These are phyloP conservation scores for Syngnathoides biaculeatus DNA, from an alignment of 2,113 vertebrate genomes.

Conservation along the genomic window DNA sequence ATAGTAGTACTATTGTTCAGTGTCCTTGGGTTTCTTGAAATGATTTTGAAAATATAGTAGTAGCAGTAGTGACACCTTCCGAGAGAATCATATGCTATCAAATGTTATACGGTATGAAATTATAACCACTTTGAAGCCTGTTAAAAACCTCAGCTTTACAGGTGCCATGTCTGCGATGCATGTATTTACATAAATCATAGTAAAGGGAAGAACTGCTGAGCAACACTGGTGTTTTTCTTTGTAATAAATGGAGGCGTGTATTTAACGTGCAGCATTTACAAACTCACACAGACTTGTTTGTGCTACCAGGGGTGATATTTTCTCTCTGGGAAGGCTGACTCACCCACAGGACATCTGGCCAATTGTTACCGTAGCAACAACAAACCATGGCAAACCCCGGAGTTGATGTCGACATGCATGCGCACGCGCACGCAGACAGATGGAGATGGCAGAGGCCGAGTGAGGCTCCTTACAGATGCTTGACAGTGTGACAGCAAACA, in stretches of 20 bases:
- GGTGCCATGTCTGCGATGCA: not conserved
- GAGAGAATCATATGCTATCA: not conserved
- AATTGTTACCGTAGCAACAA: slow-evolving; percentile 62
- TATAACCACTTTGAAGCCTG: not conserved
- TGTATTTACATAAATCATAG: not conserved
- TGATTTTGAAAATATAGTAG: too few species aligned
- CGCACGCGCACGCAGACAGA: slow-evolving; percentile 39
- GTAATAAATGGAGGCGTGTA: not conserved
- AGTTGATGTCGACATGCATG: slow-evolving; percentile 12
- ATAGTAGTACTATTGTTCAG: too few species aligned
- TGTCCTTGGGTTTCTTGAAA: too few species aligned
- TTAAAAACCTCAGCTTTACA: not conserved
- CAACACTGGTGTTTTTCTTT: too few species aligned
- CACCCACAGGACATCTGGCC: slow-evolving; percentile 44
- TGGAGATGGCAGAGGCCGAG: slow-evolving; percentile 35
- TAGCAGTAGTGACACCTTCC: not conserved
- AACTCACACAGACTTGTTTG: slow-evolving; percentile 4
- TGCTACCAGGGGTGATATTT: slow-evolving; percentile 49
- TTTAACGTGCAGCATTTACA: slow-evolving; percentile 10
- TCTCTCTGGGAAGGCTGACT: slow-evolving; percentile 53
- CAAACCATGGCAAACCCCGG: slow-evolving; percentile 32
- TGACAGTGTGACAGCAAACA: not conserved
- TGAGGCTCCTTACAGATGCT: slow-evolving; percentile 22
- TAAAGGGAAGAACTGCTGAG: not conserved
- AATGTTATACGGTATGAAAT: not conserved